These are phyloP conservation scores for Bombus affinis DNA, from an alignment of 1,140 invertebrate genomes.

Conservation along the genomic window DNA sequence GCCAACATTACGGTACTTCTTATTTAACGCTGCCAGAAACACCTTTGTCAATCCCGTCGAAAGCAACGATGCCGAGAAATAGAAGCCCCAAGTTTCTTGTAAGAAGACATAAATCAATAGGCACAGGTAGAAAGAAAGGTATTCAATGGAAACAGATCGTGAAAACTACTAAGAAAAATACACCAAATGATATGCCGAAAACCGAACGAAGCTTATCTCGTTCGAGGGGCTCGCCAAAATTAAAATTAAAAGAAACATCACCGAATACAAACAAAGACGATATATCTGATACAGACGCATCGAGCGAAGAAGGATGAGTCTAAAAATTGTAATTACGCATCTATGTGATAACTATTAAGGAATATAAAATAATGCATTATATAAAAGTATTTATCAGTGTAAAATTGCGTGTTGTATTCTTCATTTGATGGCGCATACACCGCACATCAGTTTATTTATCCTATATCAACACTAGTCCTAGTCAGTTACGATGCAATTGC, in stretches of 20 bases:
- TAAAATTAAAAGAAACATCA: conserved; percentile 54
- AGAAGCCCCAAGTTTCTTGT: conserved; percentile 62
- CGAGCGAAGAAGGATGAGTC: not conserved
- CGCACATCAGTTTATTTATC: no score
- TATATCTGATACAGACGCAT: not conserved
- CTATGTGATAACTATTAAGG: not conserved
- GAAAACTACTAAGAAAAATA: conserved; percentile 57
- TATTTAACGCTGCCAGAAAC: conserved; percentile 48
- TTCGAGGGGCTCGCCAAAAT: conserved; percentile 62
- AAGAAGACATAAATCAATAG: conserved; percentile 55
- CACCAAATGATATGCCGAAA: conserved; percentile 61
- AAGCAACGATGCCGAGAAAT: conserved; percentile 26
- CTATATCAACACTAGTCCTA: no score
- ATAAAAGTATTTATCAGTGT: not conserved
- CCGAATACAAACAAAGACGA: not conserved
- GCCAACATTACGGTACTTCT: conserved; percentile 43
- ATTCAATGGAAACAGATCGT: conserved; percentile 67
- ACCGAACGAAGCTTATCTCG: conserved; percentile 53
- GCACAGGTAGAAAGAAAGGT: conserved; percentile 61
- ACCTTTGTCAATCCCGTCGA: conserved; percentile 1
- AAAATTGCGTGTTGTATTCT: not conserved
- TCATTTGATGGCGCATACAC: no score
- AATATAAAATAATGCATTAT: not conserved
- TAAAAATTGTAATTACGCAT: not conserved
- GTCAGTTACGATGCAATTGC: no score